Conservation (phyloP, 2,113 vertebrate species). For the Ahaetulla prasina region DNA sequence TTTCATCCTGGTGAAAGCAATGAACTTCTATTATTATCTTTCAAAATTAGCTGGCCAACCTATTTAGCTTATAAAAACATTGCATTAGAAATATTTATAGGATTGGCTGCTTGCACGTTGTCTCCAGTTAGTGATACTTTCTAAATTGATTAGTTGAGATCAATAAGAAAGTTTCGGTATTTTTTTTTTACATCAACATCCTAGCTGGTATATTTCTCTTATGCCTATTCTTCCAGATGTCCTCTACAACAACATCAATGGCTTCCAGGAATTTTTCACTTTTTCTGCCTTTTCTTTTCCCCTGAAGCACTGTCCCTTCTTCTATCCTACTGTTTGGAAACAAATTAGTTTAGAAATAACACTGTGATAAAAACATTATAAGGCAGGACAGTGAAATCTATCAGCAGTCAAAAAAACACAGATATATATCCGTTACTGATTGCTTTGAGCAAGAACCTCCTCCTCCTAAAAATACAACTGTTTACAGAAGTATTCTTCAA, state of each 20-base stretch:
- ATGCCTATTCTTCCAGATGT: background rate
- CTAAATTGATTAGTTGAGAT: background rate
- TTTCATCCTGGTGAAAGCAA: background rate
- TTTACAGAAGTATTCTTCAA: slow-evolving; percentile 3
- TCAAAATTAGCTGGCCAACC: background rate
- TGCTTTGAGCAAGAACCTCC: background rate
- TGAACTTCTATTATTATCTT: background rate
- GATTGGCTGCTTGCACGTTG: background rate
- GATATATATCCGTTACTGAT: background rate
- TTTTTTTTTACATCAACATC: background rate
- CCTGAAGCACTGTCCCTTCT: background rate
- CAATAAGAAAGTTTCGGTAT: background rate
- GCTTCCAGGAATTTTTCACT: background rate
- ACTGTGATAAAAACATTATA: background rate
- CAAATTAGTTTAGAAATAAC: background rate
- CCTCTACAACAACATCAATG: background rate
- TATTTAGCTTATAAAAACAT: background rate
- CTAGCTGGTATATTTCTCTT: background rate
- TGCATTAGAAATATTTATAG: background rate
- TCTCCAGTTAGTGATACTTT: background rate
- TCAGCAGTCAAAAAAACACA: slow-evolving; percentile 25
- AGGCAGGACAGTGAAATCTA: background rate
- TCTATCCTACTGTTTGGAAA: background rate
- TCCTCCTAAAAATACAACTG: background rate
- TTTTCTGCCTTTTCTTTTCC: background rate